These are phyloP conservation scores for Crotalus tigris DNA, from an alignment of 2,113 vertebrate genomes.

Conservation along the genomic window DNA sequence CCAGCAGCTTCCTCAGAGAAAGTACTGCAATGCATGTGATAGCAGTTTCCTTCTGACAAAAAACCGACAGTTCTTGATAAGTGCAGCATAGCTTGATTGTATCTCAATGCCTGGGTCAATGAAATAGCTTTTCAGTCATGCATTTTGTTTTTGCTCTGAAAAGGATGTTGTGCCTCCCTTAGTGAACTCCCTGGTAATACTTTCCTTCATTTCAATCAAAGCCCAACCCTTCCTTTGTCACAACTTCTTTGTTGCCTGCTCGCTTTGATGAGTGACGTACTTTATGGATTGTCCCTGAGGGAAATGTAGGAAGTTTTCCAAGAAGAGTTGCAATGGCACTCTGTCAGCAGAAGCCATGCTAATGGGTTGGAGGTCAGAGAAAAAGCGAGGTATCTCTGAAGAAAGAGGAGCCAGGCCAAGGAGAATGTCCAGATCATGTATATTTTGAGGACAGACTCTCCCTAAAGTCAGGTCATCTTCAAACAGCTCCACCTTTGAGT, in stretches of 20 bases:
- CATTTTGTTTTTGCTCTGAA: neutral
- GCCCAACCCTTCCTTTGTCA: neutral
- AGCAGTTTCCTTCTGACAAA: neutral
- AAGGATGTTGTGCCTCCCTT: neutral
- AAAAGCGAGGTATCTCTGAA: neutral
- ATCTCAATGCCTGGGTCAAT: neutral
- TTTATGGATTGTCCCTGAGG: neutral
- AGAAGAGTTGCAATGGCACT: no score
- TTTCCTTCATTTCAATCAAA: neutral
- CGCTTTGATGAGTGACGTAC: neutral
- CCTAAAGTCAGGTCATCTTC: neutral
- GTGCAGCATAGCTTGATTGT: neutral
- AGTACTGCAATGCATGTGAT: neutral
- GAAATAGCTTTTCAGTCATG: neutral
- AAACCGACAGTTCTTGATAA: no score
- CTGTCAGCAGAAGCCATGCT: neutral
- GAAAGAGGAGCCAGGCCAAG: neutral
- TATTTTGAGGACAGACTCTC: neutral
- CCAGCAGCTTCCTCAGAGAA: no score
- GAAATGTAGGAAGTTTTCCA: neutral
- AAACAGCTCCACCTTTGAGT: neutral
- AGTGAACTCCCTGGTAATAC: neutral
- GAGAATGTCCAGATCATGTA: conserved; percentile 1
- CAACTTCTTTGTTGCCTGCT: neutral
- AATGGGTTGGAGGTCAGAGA: neutral